phyloP scores from a whole-genome alignment of 2,888 invertebrate genomes.

The Spisula solida region DNA sequence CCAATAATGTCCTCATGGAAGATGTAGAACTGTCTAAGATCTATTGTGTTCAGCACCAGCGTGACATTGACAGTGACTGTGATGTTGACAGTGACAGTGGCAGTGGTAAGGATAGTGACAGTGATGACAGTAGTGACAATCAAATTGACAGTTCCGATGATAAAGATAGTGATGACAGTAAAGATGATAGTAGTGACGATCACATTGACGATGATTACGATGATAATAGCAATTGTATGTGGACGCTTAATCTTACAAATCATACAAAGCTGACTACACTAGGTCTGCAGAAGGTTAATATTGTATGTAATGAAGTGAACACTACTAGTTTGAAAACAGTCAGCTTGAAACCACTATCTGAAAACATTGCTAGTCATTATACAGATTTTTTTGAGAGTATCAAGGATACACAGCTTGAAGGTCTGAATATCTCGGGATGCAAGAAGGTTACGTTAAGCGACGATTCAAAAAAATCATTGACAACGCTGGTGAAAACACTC shows the following conservation, averaged over 20 bases:
- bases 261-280: not conserved
- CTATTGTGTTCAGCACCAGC: too few relatives aligned
- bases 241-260: not conserved
- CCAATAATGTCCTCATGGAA: not conserved
- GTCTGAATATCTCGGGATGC: not conserved
- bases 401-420: not conserved
- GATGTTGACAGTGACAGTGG: too few relatives aligned
- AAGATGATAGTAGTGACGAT: too few relatives aligned
- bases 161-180: too few relatives aligned
- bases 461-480: not conserved
- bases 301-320: not conserved
- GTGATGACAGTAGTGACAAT: too few relatives aligned
- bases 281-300: not conserved
- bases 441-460: not conserved
- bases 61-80: too few relatives aligned
- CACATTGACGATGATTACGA: too few relatives aligned
- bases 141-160: too few relatives aligned
- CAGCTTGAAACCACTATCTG: not conserved
- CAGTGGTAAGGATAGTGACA: too few relatives aligned
- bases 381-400: not conserved
- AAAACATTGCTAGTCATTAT: not conserved
- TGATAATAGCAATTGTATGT: not conserved
- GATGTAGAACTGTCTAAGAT: not conserved
- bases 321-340: not conserved
- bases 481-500: not conserved